Evolutionary conservation across 2,797 vertebrate genomes (phyloP), one percentile per base, ranked within the genome.

Genomic region (Geotrypetes seraphini): DNA sequence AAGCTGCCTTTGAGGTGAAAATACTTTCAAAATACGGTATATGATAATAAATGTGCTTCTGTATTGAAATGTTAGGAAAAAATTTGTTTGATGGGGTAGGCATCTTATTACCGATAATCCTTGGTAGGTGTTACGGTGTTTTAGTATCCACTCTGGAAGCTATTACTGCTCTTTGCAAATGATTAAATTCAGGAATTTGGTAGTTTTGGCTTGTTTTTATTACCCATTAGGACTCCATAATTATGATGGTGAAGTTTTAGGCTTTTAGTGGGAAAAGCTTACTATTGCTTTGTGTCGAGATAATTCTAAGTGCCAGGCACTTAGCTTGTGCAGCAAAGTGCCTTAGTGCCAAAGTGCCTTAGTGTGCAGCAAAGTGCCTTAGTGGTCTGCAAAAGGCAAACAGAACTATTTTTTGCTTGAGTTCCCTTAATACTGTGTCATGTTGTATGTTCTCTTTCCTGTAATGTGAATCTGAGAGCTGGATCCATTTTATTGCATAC

Each of bases 161-260:
- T n/a, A n/a, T n/a, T n/a, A n/a, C n/a, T n/a, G n/a, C n/a, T 25
- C 23, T 33, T 25, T 38, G 36, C 6, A 19, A 16, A 47, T 21
- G 50, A 48, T 51, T 50, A 51, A 19, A 49, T 36, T 3, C 33
- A 28, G 33, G 33, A 39, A 19, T 21, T 23, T 10, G 16, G 30
- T 41, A 38, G 9, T 37, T 60, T 9, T 16, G 33, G 33, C 33
- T n/a, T 8, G 6, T 2, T 37, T 34, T 10, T 22, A 29, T 3
- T 40, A 45, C 55, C 58, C 59, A 53, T 66, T 57, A 54, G 63
- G 53, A 48, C 47, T 53, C 28, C 31, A 42, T 72, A 55, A 65
- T 72, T 65, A 53, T 52, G 52, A 28, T 43, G 55, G 34, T 27
- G 23, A 47, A 34, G 46, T 47, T 42, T 53, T 21, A 6, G 54